phyloP scores from a whole-genome alignment of 2,113 vertebrate genomes.

The Leptodactylus fuscus region DNA sequence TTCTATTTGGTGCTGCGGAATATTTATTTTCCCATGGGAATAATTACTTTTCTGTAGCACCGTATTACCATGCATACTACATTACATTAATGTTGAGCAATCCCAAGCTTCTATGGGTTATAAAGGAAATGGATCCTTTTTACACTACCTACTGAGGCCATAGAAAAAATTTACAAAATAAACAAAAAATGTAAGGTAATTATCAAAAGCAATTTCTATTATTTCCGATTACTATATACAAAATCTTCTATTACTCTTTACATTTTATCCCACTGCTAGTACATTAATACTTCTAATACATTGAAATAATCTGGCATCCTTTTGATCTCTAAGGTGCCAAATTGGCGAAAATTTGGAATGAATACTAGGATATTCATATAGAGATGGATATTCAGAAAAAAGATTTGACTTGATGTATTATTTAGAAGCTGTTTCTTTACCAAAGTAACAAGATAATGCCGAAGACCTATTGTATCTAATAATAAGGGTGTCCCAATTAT shows the following conservation, averaged over 20 bases:
- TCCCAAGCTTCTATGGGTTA: not conserved
- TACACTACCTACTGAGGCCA: not conserved
- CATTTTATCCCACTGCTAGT: too few relatives aligned
- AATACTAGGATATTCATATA: not conserved
- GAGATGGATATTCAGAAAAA: not conserved
- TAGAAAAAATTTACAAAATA: not conserved
- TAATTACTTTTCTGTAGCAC: constrained; percentile 33
- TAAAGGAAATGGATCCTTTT: not conserved
- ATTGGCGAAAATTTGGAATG: not conserved
- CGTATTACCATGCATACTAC: constrained; percentile 32
- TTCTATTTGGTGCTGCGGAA: not conserved
- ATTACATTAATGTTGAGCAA: constrained; percentile 31
- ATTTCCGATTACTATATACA: not conserved
- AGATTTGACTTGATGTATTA: not conserved
- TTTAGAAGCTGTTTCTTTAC: not conserved
- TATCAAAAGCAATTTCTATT: not conserved
- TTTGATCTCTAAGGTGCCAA: not conserved
- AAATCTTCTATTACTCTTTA: not conserved
- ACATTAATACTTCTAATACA: too few relatives aligned
- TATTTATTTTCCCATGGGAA: constrained; percentile 36
- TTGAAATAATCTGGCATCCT: not conserved
- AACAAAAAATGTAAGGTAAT: not conserved
- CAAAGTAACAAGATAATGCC: not conserved
- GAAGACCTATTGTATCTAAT: not conserved
- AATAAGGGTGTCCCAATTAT: not conserved